A percentile compares a stretch with the other conserved stretches of the same genome.
These are phyloP conservation scores for Pipistrellus nathusii DNA, from an alignment of 2,797 vertebrate species.

Conservation along the genomic window DNA sequence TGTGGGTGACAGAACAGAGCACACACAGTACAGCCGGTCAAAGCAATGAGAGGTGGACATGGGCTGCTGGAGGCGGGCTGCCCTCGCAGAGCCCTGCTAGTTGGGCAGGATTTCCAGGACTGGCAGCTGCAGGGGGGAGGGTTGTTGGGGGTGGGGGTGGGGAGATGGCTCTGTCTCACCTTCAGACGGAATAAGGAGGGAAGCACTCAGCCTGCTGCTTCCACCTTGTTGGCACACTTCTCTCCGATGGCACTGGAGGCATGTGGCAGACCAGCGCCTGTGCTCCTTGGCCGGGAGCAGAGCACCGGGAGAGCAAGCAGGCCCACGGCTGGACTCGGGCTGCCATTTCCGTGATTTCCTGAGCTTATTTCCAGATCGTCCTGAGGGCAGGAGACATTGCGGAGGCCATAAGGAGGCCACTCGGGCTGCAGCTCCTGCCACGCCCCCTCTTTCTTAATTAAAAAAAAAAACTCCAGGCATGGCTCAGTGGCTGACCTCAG, in stretches of 20 bases:
- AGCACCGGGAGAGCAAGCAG: conserved; percentile 68
- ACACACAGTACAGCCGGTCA: fast-evolving
- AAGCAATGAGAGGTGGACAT: background rate
- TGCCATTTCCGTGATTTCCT: conserved; percentile 70
- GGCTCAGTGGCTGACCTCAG: too few species aligned
- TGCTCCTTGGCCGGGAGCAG: conserved; percentile 63
- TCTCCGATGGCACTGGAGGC: conserved; percentile 48
- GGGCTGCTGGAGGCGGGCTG: background rate
- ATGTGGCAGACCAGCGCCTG: conserved; percentile 63
- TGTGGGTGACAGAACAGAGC: background rate
- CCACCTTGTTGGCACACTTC: conserved; percentile 49
- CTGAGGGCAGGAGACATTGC: conserved; percentile 3
- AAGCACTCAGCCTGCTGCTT: conserved; percentile 52
- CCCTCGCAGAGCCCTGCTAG: background rate
- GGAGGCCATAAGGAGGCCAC: background rate
- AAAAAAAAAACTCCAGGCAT: background rate
- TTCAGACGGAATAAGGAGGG: background rate
- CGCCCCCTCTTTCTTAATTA: conserved; percentile 5
- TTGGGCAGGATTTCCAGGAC: background rate
- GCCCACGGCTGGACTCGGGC: background rate
- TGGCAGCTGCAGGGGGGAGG: background rate
- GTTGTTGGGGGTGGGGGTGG: too few species aligned
- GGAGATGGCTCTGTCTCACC: background rate
- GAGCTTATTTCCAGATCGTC: conserved; percentile 65
- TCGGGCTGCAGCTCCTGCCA: background rate